Conservation (phyloP, 1,140 invertebrate genomes). For the Fopius arisanus region DNA sequence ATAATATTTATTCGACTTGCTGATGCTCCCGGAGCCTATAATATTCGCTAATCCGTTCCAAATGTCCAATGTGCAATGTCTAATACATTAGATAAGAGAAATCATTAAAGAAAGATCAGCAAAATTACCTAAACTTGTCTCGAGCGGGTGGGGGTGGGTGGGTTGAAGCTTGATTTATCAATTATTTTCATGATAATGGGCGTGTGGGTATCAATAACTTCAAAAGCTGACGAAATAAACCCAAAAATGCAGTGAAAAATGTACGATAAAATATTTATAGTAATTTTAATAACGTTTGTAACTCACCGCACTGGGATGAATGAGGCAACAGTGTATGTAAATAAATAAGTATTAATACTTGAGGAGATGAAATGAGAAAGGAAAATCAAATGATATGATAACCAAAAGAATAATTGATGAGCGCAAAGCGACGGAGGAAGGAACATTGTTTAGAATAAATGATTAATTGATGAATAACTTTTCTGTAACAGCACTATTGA, state of each 20-base stretch:
- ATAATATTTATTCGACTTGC: constrained; percentile 40
- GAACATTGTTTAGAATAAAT: constrained; percentile 66
- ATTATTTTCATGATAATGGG: constrained; percentile 21
- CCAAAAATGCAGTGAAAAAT: constrained; percentile 47
- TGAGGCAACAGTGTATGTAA: constrained; percentile 52
- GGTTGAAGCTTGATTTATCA: neutral
- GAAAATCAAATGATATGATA: constrained; percentile 39
- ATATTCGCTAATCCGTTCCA: constrained; percentile 60
- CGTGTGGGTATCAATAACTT: constrained; percentile 31
- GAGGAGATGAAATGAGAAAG: constrained; percentile 39
- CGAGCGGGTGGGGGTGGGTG: neutral
- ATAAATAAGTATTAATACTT: constrained; percentile 46
- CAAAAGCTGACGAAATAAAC: constrained; percentile 33
- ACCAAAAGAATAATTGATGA: constrained; percentile 42
- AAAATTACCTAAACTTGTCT: neutral
- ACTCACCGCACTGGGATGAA: constrained; percentile 40
- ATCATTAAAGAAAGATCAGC: neutral
- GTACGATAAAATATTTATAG: constrained; percentile 63
- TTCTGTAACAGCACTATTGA: constrained; percentile 39
- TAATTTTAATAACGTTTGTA: constrained; percentile 66
- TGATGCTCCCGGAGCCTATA: constrained; percentile 47
- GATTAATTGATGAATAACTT: constrained; percentile 60
- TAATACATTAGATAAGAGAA: constrained; percentile 23
- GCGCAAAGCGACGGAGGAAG: constrained; percentile 49
- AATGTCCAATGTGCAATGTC: constrained; percentile 48